Conservation (phyloP, 2,888 invertebrate species). For the Tenthredo livida region DNA sequence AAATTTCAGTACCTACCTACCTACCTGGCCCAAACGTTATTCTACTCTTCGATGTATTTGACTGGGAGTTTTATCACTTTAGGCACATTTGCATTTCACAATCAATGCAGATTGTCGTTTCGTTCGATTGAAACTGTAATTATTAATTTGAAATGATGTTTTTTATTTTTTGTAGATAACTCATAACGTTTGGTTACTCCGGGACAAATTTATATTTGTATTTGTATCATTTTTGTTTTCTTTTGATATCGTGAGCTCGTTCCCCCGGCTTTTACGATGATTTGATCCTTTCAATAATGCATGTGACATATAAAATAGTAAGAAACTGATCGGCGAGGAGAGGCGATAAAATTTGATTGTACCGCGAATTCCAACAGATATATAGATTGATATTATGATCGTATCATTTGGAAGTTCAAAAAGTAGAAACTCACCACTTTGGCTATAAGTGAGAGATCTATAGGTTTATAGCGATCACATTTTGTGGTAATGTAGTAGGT, state of each 20-base stretch:
- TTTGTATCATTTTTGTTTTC: neutral
- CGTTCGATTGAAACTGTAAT: neutral
- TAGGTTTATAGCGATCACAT: neutral
- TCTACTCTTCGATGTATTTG: neutral
- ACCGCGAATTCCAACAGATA: neutral
- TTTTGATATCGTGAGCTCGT: neutral
- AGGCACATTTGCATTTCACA: neutral
- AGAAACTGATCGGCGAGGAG: neutral
- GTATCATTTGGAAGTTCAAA: slow-evolving; percentile 1
- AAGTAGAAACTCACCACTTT: neutral
- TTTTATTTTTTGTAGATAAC: neutral
- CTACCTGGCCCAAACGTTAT: neutral
- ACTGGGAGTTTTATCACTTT: neutral
- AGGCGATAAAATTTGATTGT: slow-evolving; percentile 2
- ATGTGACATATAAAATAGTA: neutral
- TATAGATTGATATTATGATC: neutral
- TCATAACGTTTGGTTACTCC: neutral
- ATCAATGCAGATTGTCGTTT: neutral
- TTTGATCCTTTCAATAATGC: slow-evolving; percentile 16
- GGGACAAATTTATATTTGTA: neutral
- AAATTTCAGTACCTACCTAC: neutral
- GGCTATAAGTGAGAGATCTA: neutral
- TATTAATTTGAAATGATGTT: neutral
- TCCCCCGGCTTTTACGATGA: slow-evolving; percentile 3
- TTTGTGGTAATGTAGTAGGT: neutral